Percentiles rank a stretch among this genome's conserved stretches.
Evolutionary conservation across 2,888 invertebrate genomes (phyloP).

Genomic region (Anarsia innoxiella): DNA sequence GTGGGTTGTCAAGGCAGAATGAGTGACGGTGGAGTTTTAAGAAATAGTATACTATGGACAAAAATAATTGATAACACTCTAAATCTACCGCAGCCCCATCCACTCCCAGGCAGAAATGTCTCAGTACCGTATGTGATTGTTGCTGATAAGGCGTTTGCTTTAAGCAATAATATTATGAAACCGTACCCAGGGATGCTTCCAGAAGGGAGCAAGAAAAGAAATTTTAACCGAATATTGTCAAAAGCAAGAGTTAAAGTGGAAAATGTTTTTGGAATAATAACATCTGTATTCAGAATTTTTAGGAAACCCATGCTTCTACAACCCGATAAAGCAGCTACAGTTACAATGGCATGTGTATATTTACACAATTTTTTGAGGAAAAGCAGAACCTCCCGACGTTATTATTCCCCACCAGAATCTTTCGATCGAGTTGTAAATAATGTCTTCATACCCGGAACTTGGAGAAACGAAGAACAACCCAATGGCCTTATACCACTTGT

Average conservation of each 20-base stretch:
- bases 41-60: slow-evolving; percentile 13
- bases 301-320: slow-evolving; percentile 10
- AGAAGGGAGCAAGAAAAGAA: not conserved
- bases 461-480: no score
- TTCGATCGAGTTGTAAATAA: no score
- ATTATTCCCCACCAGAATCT: no score
- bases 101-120: slow-evolving; percentile 15
- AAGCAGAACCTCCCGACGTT: not conserved
- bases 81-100: slow-evolving; percentile 21
- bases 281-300: slow-evolving; percentile 9
- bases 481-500: no score
- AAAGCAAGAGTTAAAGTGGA: slow-evolving; percentile 14
- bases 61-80: slow-evolving; percentile 15
- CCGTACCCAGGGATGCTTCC: slow-evolving; percentile 12
- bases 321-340: slow-evolving; percentile 1
- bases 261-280: slow-evolving; percentile 14
- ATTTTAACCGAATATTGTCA: not conserved
- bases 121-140: slow-evolving; percentile 13
- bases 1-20: no score
- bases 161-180: slow-evolving; percentile 15
- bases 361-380: slow-evolving; percentile 6
- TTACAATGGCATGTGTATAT: slow-evolving; percentile 8
- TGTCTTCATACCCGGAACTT: no score
- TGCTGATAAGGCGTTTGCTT: slow-evolving; percentile 18
- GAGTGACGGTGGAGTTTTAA: slow-evolving; percentile 14